Evolutionary conservation across 2,797 vertebrate genomes (phyloP).

Genomic region (Amniataba percoides): DNA sequence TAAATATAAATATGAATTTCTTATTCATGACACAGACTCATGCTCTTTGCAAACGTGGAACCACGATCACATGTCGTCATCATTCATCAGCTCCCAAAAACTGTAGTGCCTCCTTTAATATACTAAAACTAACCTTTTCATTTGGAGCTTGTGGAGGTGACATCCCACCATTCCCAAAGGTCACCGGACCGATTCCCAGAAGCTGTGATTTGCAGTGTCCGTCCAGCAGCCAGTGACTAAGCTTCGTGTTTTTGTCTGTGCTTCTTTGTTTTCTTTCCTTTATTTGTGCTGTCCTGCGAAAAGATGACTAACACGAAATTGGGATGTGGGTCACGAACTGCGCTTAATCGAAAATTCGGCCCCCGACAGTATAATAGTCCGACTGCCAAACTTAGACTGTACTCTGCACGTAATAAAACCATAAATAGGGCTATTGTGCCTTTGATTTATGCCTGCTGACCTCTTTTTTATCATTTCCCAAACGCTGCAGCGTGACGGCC

Average conservation of each 20-base stretch:
- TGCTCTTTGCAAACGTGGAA: slow-evolving; percentile 5
- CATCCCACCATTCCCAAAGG: slow-evolving; percentile 37
- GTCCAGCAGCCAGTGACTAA: slow-evolving; percentile 42
- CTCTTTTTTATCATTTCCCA: slow-evolving; percentile 38
- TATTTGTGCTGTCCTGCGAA: slow-evolving; percentile 25
- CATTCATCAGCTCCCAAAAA: slow-evolving; percentile 22
- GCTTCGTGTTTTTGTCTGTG: slow-evolving; percentile 22
- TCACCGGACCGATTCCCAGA: slow-evolving; percentile 42
- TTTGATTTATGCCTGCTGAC: slow-evolving; percentile 27
- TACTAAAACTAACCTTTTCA: slow-evolving; percentile 53
- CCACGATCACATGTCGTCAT: background rate
- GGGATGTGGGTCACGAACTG: slow-evolving; percentile 7
- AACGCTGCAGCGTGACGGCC: slow-evolving; percentile 6
- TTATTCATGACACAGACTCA: background rate
- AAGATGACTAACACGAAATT: slow-evolving; percentile 36
- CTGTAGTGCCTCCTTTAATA: slow-evolving; percentile 19
- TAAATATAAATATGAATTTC: background rate
- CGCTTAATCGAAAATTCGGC: slow-evolving; percentile 5
- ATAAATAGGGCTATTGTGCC: slow-evolving; percentile 30
- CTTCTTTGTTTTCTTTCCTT: slow-evolving; percentile 30
- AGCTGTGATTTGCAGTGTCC: slow-evolving; percentile 32
- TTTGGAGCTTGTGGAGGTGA: slow-evolving; percentile 24
- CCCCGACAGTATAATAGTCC: slow-evolving; percentile 5
- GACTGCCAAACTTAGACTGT: background rate
- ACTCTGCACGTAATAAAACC: slow-evolving; percentile 44